Evolutionary conservation across 2,888 invertebrate genomes (phyloP).

Genomic region (Zeuzera pyrina): DNA sequence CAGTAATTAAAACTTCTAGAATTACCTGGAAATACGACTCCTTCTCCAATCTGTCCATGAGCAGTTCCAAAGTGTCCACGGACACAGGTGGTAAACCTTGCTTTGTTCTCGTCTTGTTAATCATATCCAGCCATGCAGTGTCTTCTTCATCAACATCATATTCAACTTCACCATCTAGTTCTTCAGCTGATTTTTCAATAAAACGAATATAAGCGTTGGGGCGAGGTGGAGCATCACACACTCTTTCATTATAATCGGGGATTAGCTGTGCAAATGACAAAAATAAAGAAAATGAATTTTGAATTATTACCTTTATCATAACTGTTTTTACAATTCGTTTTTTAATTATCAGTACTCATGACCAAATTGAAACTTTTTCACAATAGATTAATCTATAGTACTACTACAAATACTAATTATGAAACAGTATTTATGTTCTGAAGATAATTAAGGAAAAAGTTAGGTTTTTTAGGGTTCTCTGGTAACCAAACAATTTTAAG

Average conservation of each 20-base stretch:
- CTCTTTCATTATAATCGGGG: constrained; percentile 80
- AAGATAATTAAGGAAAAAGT: too few relatives aligned
- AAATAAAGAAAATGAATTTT: neutral
- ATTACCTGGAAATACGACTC: constrained; percentile 93
- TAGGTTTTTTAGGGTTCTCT: too few relatives aligned
- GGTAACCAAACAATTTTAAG: too few relatives aligned
- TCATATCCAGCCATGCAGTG: constrained; percentile 91
- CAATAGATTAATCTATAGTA: too few relatives aligned
- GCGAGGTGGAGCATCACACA: constrained; percentile 86
- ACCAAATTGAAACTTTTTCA: too few relatives aligned
- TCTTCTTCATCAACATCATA: constrained; percentile 99
- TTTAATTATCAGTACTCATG: too few relatives aligned
- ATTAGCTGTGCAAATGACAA: constrained; percentile 76
- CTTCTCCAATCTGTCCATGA: constrained; percentile 98
- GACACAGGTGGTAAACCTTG: constrained; percentile 83
- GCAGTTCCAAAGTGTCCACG: constrained; percentile 91
- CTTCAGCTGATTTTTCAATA: constrained; percentile 95
- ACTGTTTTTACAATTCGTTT: too few relatives aligned
- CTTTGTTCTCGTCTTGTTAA: constrained; percentile 87
- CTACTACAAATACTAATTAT: too few relatives aligned
- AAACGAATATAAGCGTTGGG: constrained; percentile 94
- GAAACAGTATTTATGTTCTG: too few relatives aligned
- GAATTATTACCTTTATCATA: too few relatives aligned
- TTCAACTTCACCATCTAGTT: constrained; percentile 93
- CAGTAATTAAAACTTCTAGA: too few relatives aligned